Evolutionary conservation across 2,888 invertebrate genomes (phyloP).

Genomic region (Callimorpha dominula): DNA sequence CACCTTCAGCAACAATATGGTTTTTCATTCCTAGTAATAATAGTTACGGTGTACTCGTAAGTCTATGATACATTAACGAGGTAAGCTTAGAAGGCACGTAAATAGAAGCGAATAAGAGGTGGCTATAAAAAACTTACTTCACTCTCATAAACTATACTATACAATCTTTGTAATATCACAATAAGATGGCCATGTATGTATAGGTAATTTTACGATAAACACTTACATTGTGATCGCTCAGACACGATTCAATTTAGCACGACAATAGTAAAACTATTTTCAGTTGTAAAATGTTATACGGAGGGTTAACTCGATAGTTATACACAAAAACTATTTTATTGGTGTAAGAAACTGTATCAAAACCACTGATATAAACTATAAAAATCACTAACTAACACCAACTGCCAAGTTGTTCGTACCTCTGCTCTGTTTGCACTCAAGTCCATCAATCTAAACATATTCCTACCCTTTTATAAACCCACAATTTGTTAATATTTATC

Average conservation of each 20-base stretch:
- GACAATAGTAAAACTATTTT: constrained; percentile 35
- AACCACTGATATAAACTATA: no score
- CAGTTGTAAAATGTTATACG: constrained; percentile 14
- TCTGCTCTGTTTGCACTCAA: no score
- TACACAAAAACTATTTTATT: constrained; percentile 7
- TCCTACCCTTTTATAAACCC: no score
- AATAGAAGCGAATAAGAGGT: background rate
- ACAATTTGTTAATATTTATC: no score
- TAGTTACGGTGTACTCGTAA: no score
- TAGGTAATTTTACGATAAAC: constrained; percentile 40
- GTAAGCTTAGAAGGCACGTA: background rate
- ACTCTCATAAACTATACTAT: constrained; percentile 4
- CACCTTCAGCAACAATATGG: no score
- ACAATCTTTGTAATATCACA: constrained; percentile 13
- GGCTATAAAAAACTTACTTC: background rate
- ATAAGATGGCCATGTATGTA: constrained; percentile 22
- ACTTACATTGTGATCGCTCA: constrained; percentile 39
- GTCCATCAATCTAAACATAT: no score
- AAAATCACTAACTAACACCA: no score
- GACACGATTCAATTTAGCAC: constrained; percentile 55
- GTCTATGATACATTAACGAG: background rate
- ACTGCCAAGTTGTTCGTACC: no score
- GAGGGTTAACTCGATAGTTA: constrained; percentile 8
- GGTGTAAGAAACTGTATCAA: no score
- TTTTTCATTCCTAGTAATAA: no score